These are phyloP conservation scores for Gallinago solitaria DNA, from an alignment of 2,797 vertebrate species.

Conservation along the genomic window DNA sequence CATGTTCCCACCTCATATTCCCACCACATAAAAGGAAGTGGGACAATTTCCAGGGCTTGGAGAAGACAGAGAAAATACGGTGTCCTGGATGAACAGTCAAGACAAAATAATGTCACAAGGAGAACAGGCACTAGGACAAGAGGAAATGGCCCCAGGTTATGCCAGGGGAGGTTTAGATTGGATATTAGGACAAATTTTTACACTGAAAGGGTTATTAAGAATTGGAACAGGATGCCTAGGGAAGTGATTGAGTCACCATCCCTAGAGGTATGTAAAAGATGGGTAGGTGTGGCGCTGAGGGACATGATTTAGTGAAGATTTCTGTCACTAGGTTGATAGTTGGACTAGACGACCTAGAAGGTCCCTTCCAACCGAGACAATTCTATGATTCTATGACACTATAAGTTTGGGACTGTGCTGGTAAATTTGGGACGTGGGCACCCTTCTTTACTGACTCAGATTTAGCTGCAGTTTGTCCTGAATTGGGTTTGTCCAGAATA, in stretches of 20 bases:
- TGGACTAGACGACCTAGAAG: too few species aligned
- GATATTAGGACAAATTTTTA: too few species aligned
- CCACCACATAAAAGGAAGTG: background rate
- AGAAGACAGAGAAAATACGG: background rate
- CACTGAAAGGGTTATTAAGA: too few species aligned
- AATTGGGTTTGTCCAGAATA: background rate
- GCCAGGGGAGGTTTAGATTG: too few species aligned
- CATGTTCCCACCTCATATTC: background rate
- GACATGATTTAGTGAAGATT: too few species aligned
- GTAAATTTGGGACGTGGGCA: background rate
- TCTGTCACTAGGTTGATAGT: too few species aligned
- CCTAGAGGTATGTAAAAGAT: too few species aligned
- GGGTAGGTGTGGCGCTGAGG: too few species aligned
- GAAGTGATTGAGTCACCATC: too few species aligned
- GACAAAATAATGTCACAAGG: background rate
- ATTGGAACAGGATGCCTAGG: too few species aligned
- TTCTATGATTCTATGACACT: background rate
- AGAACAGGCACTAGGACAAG: background rate
- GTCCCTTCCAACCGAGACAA: too few species aligned
- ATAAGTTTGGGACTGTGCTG: accelerated
- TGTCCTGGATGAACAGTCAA: background rate
- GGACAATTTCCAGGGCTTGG: background rate
- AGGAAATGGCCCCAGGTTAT: too few species aligned
- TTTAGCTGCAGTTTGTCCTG: background rate
- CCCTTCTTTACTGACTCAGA: background rate